A percentile compares a stretch with the other conserved stretches of the same genome.
Evolutionary conservation across 2,888 invertebrate species (phyloP).

Genomic region (Agrochola macilenta): DNA sequence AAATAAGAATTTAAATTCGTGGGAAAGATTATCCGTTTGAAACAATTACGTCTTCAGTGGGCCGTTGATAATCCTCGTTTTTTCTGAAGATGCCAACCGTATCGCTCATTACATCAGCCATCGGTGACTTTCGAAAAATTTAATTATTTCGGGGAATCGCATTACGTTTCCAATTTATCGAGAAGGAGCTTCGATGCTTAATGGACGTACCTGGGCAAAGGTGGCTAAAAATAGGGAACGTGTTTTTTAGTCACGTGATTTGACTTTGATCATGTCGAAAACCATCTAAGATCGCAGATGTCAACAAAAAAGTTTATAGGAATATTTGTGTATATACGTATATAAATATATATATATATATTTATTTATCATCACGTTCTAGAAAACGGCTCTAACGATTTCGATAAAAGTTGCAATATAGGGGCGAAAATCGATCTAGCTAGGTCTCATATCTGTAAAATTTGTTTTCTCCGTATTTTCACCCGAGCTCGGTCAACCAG

Average conservation of each 20-base stretch:
- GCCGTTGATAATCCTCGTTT: constrained; percentile 61
- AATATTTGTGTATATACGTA: not conserved
- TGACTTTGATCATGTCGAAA: not conserved
- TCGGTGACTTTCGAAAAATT: constrained; percentile 63
- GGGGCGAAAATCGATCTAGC: too few relatives aligned
- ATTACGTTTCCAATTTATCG: constrained; percentile 70
- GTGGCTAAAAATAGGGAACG: constrained; percentile 18
- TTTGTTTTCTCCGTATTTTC: too few relatives aligned
- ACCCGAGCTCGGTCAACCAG: too few relatives aligned
- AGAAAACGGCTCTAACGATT: too few relatives aligned
- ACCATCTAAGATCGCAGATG: not conserved
- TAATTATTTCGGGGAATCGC: constrained; percentile 67
- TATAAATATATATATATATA: too few relatives aligned
- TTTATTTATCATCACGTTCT: too few relatives aligned
- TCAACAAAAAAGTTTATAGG: not conserved
- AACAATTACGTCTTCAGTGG: constrained; percentile 66
- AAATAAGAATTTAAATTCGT: constrained; percentile 63
- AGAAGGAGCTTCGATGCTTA: constrained; percentile 43
- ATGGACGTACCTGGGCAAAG: constrained; percentile 49
- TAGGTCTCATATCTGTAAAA: too few relatives aligned
- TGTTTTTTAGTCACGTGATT: constrained; percentile 3
- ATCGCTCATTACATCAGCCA: constrained; percentile 63
- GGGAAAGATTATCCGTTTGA: constrained; percentile 67
- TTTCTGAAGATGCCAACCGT: constrained; percentile 54
- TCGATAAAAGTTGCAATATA: too few relatives aligned